A percentile compares a stretch with the other conserved stretches of the same genome.
Evolutionary conservation across 2,113 vertebrate species (phyloP).

Genomic region (Cheirogaleus medius): DNA sequence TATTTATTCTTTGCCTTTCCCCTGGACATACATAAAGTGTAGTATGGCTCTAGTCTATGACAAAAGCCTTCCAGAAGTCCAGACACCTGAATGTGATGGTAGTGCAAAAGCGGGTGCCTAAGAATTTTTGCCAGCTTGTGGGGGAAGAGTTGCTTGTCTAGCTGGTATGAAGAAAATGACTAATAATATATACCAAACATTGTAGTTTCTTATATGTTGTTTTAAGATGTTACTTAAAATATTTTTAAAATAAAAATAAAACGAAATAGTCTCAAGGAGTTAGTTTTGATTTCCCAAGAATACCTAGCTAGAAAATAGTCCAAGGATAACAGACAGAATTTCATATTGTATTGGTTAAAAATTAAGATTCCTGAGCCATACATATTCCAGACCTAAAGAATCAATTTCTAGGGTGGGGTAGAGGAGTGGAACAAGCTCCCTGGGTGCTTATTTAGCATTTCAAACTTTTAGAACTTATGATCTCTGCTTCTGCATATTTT

Average conservation of each 20-base stretch:
- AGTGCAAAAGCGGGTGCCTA: background rate
- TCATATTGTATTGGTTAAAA: background rate
- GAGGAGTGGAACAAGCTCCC: background rate
- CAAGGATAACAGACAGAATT: background rate
- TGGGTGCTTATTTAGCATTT: background rate
- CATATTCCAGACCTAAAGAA: background rate
- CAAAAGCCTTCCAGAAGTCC: background rate
- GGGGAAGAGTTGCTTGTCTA: background rate
- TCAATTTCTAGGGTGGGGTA: background rate
- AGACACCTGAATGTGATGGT: background rate
- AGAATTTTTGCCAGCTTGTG: background rate
- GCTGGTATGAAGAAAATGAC: background rate
- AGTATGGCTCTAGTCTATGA: background rate
- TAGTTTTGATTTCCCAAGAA: slow-evolving; percentile 20
- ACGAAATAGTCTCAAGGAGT: background rate
- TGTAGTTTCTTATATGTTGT: background rate
- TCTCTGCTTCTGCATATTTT: background rate
- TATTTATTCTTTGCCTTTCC: background rate
- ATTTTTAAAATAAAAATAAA: background rate
- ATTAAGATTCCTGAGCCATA: background rate
- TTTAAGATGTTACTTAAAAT: slow-evolving; percentile 38
- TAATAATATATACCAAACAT: background rate
- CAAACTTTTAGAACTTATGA: background rate
- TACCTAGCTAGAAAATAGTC: background rate
- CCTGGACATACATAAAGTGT: background rate